Percentiles rank a stretch among this genome's conserved stretches.
Evolutionary conservation across 2,797 vertebrate species (phyloP).

Genomic region (Acanthornis magna): DNA sequence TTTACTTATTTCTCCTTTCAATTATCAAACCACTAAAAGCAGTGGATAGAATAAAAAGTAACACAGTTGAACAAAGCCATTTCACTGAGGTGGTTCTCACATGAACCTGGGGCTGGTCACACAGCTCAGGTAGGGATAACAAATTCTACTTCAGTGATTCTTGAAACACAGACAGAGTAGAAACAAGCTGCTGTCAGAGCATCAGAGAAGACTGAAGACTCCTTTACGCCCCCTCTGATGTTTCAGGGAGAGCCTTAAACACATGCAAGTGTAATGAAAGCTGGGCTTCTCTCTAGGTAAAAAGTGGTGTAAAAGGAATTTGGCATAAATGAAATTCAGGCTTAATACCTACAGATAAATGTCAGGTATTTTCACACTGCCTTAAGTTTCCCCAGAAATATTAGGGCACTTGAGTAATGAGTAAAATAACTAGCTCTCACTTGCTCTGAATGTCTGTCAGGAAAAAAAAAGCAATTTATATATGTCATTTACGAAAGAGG

Average conservation of each 20-base stretch:
- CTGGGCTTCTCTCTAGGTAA: background rate
- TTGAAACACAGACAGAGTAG: background rate
- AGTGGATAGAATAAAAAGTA: background rate
- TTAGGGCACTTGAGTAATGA: background rate
- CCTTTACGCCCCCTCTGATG: background rate
- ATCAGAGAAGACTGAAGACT: background rate
- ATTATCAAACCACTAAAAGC: background rate
- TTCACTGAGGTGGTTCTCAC: background rate
- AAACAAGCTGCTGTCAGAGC: background rate
- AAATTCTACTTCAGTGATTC: background rate
- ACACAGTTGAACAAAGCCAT: background rate
- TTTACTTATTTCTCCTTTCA: background rate
- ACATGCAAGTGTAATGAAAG: background rate
- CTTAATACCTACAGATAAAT: background rate
- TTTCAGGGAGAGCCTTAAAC: background rate
- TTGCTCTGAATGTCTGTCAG: background rate
- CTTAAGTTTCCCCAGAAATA: background rate
- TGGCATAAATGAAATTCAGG: background rate
- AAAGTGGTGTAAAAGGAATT: background rate
- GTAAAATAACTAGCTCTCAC: background rate
- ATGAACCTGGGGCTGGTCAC: background rate
- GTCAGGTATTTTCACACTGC: background rate
- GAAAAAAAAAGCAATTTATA: background rate
- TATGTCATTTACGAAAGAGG: background rate
- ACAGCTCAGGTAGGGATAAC: background rate